A percentile compares a stretch with the other conserved stretches of the same genome.
These are phyloP conservation scores for Furnarius figulus DNA, from an alignment of 2,113 vertebrate genomes.

Conservation along the genomic window DNA sequence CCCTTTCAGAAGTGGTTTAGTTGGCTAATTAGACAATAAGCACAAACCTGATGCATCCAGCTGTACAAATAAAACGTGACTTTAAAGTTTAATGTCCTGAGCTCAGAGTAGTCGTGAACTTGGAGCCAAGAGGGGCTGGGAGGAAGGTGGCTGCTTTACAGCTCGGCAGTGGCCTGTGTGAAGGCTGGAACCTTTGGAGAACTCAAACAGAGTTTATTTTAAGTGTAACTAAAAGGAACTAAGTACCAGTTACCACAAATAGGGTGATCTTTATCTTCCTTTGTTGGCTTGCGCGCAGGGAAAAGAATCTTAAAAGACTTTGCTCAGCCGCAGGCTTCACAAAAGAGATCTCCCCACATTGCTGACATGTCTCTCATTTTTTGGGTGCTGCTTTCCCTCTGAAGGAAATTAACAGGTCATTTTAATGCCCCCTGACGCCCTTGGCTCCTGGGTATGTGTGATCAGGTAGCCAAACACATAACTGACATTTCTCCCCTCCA, in stretches of 20 bases:
- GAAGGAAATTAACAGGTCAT: constrained; percentile 53
- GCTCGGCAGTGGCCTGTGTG: constrained; percentile 39
- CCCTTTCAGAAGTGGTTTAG: constrained; percentile 45
- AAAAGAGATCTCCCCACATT: constrained; percentile 79
- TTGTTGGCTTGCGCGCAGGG: constrained; percentile 52
- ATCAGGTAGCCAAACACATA: constrained; percentile 10
- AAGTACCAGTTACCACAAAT: constrained; percentile 72
- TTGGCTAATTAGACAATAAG: constrained; percentile 63
- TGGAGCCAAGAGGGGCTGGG: constrained; percentile 13
- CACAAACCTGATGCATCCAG: constrained; percentile 53
- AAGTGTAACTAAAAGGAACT: constrained; percentile 69
- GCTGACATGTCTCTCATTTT: constrained; percentile 85
- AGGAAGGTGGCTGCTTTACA: constrained; percentile 18
- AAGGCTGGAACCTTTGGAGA: constrained; percentile 57
- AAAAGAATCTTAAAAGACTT: constrained; percentile 70
- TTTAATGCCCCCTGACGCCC: constrained; percentile 33
- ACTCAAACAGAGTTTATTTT: constrained; percentile 68
- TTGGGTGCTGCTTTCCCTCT: constrained; percentile 59
- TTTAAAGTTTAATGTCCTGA: constrained; percentile 44
- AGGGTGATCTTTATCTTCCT: constrained; percentile 77
- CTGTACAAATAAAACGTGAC: constrained; percentile 72
- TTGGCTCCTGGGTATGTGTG: constrained; percentile 37
- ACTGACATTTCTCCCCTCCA: constrained; percentile 4
- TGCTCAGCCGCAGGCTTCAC: constrained; percentile 62
- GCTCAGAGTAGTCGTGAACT: constrained; percentile 32